A percentile compares a stretch with the other conserved stretches of the same genome.
Conservation (phyloP, 2,797 vertebrate genomes). For the Garrulus glandarius region DNA sequence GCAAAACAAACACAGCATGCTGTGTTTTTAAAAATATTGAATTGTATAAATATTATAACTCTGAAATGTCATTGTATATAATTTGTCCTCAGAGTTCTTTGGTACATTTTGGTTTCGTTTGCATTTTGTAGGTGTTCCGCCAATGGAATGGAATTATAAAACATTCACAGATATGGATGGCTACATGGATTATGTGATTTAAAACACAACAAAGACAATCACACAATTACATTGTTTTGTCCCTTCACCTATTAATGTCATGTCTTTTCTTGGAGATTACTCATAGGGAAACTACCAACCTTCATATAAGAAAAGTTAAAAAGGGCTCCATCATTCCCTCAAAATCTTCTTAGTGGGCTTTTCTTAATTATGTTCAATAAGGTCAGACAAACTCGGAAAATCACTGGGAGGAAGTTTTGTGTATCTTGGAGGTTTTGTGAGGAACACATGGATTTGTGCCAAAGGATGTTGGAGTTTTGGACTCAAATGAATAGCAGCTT, state of each 20-base stretch:
- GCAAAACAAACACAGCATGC: not conserved
- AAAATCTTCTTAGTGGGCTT: not conserved
- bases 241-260: not conserved
- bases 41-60: not conserved
- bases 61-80: not conserved
- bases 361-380: not conserved
- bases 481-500: not conserved
- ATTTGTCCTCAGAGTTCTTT: not conserved
- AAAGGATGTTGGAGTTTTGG: not conserved
- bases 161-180: not conserved
- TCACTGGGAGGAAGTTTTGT: not conserved
- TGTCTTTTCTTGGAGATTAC: not conserved
- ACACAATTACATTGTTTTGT: not conserved
- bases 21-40: not conserved
- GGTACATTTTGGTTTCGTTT: not conserved
- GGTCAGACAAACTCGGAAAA: not conserved
- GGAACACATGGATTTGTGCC: not conserved
- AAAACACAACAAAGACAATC: not conserved
- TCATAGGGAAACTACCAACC: not conserved
- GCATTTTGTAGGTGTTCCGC: not conserved
- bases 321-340: not conserved
- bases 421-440: not conserved
- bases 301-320: not conserved
- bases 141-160: not conserved
- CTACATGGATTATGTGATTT: not conserved